These are phyloP conservation scores for Allygus modestus DNA, from an alignment of 2,888 invertebrate genomes.

Conservation along the genomic window DNA sequence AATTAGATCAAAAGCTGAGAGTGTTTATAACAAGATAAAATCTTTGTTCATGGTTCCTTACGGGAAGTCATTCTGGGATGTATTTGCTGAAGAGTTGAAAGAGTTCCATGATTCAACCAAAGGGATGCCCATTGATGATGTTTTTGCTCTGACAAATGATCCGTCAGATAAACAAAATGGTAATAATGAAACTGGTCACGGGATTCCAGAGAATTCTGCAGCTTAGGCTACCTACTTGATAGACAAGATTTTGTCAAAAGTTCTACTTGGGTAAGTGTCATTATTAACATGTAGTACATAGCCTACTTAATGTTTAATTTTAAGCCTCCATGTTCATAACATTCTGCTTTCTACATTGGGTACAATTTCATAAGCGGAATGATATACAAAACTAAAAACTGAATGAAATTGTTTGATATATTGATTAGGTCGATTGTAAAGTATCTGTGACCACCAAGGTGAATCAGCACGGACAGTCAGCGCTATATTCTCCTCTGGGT, in stretches of 20 bases:
- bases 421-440: too few relatives aligned
- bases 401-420: too few relatives aligned
- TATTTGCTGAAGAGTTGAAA: conserved; percentile 82
- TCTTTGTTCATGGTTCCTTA: conserved; percentile 80
- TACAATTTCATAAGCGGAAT: too few relatives aligned
- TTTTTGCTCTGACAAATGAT: conserved; percentile 81
- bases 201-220: background rate
- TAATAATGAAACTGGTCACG: background rate
- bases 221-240: background rate
- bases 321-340: too few relatives aligned
- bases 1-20: conserved; percentile 84
- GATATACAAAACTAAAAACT: too few relatives aligned
- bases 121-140: conserved; percentile 79
- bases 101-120: conserved; percentile 83
- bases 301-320: too few relatives aligned
- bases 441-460: too few relatives aligned
- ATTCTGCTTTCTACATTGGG: too few relatives aligned
- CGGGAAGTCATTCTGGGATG: conserved; percentile 84
- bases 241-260: background rate
- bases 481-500: too few relatives aligned
- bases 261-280: background rate
- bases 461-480: too few relatives aligned
- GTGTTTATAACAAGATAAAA: conserved; percentile 79
- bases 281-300: too few relatives aligned
- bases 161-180: conserved; percentile 73